Percentiles rank a stretch among this genome's conserved stretches.
These are phyloP conservation scores for Coilia nasus DNA, from an alignment of 2,797 vertebrate genomes.

Conservation along the genomic window DNA sequence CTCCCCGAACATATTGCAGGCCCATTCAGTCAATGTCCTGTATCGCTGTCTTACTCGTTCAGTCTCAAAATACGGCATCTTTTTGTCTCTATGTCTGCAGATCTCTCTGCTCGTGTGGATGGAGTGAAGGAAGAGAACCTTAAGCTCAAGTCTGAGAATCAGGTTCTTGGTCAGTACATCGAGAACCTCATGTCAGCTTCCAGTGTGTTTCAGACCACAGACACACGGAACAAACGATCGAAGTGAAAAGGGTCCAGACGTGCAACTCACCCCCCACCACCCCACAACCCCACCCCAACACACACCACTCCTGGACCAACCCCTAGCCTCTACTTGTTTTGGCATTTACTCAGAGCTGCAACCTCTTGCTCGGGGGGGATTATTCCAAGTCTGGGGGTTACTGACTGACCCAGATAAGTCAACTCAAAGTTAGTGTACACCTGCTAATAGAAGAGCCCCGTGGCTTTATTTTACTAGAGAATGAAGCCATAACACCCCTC, in stretches of 20 bases:
- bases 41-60: too few species aligned
- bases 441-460: too few species aligned
- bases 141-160: constrained; percentile 99
- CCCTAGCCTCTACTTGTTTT: not conserved
- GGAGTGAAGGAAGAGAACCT: constrained; percentile 99
- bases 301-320: not conserved
- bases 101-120: constrained; percentile 95
- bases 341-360: not conserved
- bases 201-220: constrained; percentile 98
- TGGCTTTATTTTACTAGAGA: too few species aligned
- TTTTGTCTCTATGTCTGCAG: constrained; percentile 62
- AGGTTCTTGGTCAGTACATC: constrained; percentile 99
- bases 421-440: too few species aligned
- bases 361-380: not conserved
- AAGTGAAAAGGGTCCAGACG: constrained; percentile 75
- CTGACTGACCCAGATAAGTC: too few species aligned
- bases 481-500: too few species aligned
- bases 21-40: too few species aligned
- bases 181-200: constrained; percentile 99
- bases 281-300: too few species aligned
- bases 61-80: too few species aligned
- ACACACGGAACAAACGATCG: constrained; percentile 94
- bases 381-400: too few species aligned
- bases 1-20: too few species aligned
- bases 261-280: not conserved